Conservation (phyloP, 2,888 invertebrate species). For the Reticulitermes lucifugus region DNA sequence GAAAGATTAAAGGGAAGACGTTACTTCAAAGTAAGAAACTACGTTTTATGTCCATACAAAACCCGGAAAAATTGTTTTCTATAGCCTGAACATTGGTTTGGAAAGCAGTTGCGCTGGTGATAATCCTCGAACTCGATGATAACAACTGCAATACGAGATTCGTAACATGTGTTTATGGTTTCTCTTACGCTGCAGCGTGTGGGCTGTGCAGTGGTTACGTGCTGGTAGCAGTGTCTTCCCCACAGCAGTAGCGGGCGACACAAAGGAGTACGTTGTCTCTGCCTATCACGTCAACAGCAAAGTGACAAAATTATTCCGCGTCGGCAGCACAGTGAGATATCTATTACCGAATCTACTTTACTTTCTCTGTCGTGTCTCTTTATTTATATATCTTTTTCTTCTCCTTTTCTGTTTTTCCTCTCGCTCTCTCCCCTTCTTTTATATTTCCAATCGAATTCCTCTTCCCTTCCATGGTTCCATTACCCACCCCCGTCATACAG, state of each 20-base stretch:
- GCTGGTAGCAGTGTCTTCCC: no score
- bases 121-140: no score
- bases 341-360: constrained; percentile 56
- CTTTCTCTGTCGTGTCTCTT: constrained; percentile 54
- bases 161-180: no score
- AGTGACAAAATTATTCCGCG: constrained; percentile 49
- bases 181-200: no score
- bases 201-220: no score
- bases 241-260: not conserved
- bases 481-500: constrained; percentile 55
- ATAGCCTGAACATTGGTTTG: no score
- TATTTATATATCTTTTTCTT: constrained; percentile 52
- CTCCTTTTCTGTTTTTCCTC: not conserved
- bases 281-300: constrained; percentile 5
- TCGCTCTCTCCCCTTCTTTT: constrained; percentile 43
- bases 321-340: constrained; percentile 44
- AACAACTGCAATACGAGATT: no score
- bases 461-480: constrained; percentile 54
- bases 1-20: no score
- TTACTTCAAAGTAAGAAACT: no score
- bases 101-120: no score
- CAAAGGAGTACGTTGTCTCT: constrained; percentile 1
- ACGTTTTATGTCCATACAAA: no score
- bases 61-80: no score
- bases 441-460: constrained; percentile 53